phyloP scores from a whole-genome alignment of 1,140 invertebrate genomes.

The Lerema accius region DNA sequence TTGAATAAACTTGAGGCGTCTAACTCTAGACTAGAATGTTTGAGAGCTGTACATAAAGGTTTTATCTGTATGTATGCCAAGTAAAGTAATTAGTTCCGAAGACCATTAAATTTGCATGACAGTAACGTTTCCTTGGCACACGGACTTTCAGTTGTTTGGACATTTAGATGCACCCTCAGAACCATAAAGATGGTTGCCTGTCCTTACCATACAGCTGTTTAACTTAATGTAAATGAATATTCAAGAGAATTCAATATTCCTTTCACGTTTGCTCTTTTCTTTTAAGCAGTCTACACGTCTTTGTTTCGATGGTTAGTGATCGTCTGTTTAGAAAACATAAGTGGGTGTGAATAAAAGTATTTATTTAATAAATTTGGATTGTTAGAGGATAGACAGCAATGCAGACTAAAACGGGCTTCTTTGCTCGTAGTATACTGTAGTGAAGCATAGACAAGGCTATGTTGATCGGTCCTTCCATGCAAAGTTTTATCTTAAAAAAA shows the following conservation, averaged over 20 bases:
- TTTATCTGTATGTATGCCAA: conserved; percentile 53
- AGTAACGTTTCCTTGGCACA: conserved; percentile 50
- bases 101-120: conserved; percentile 67
- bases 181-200: conserved; percentile 53
- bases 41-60: conserved; percentile 63
- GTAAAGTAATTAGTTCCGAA: conserved; percentile 64
- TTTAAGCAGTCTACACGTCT: conserved; percentile 15
- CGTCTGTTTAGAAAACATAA: too few species aligned
- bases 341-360: too few species aligned
- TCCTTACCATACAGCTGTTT: conserved; percentile 36
- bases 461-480: too few species aligned
- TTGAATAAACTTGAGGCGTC: conserved; percentile 57
- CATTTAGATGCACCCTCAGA: conserved; percentile 66
- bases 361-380: too few species aligned
- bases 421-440: too few species aligned
- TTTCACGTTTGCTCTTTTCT: conserved; percentile 18
- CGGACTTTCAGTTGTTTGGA: conserved; percentile 45
- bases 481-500: too few species aligned
- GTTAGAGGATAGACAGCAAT: too few species aligned
- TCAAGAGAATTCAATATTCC: conserved; percentile 43
- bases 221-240: conserved; percentile 47
- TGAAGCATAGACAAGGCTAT: too few species aligned
- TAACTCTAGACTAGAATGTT: conserved; percentile 65
- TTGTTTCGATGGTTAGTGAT: too few species aligned
- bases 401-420: too few species aligned